Evolutionary conservation across 2,888 invertebrate species (phyloP).

Genomic region (Cetonia aurata): DNA sequence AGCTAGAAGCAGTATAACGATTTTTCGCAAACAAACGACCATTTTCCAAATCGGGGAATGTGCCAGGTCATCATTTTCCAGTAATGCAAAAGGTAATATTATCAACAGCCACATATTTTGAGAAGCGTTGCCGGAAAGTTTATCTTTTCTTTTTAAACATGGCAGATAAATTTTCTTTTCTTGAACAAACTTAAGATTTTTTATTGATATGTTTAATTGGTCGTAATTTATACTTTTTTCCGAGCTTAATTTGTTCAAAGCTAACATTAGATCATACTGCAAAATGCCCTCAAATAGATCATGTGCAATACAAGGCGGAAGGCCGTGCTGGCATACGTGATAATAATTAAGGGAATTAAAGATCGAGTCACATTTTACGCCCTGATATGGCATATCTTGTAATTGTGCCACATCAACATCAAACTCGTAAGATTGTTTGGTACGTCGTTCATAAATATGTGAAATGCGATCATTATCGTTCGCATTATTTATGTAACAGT

Average conservation of each 20-base stretch:
- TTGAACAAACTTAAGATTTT: neutral
- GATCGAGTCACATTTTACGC: neutral
- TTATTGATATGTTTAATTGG: neutral
- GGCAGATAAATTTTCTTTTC: too few relatives aligned
- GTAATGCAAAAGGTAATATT: too few relatives aligned
- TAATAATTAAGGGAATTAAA: constrained; percentile 1
- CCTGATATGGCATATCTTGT: neutral
- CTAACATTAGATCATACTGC: constrained; percentile 45
- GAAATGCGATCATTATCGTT: too few relatives aligned
- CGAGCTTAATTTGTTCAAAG: constrained; percentile 43
- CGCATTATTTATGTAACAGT: constrained; percentile 46
- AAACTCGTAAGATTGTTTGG: neutral
- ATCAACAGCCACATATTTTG: too few relatives aligned
- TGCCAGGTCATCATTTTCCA: too few relatives aligned
- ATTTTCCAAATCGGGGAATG: too few relatives aligned
- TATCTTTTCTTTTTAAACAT: too few relatives aligned
- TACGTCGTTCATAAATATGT: neutral
- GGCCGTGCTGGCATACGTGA: constrained; percentile 28
- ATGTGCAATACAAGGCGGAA: constrained; percentile 46
- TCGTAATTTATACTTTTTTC: neutral
- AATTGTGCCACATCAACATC: neutral
- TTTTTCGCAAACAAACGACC: too few relatives aligned
- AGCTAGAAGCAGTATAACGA: too few relatives aligned
- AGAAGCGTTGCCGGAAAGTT: too few relatives aligned
- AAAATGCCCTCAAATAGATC: constrained; percentile 48